Evolutionary conservation across 2,888 invertebrate species (phyloP), one percentile per base, ranked within the genome.

Genomic region (Omphaloscelis lunosa): DNA sequence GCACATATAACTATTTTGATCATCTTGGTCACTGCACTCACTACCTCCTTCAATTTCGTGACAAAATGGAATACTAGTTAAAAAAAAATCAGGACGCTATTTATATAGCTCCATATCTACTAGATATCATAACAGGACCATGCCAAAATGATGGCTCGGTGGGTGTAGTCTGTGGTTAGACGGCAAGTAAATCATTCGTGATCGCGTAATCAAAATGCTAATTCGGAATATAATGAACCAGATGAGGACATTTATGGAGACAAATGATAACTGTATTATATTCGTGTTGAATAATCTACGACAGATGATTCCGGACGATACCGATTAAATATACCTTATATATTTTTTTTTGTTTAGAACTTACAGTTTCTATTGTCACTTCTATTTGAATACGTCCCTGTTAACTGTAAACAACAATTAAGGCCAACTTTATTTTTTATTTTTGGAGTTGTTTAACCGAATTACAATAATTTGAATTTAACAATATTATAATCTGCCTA

Each of bases 131-230:
- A 82, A 71, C 85, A 65, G 70, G 39, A 41, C 51, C 1, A 51
- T 61, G 34, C 29, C 51, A 85, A 75, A 85, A 61, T 62, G 11
- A 61, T 48, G 62, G 2, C 8, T 68, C 29, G 6, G 23, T 84
- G 29, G 56, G 53, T 27, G 59, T 68, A 27, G 45, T 20, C 48
- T 34, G 48, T 80, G 48, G 9, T 70, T 41, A 56, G 29, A 53
- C 27, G 12, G 17, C 23, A 51, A 81, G 61, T 71, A 72, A 82
- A 74, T 77, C 45, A 72, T 62, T 66, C 58, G 29, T 23, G 48
- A 72, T 72, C 53, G n/a, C 9, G 56, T 73, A 66, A 75, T 77
- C 73, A 78, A 84, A 86, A 84, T 84, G 84, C 75, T 73, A 84
- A 86, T 86, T n/a, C 29, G 6, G 34, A 69, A 65, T 68, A 61